phyloP scores from a whole-genome alignment of 2,113 vertebrate genomes.

The Emydocephalus ijimae region DNA sequence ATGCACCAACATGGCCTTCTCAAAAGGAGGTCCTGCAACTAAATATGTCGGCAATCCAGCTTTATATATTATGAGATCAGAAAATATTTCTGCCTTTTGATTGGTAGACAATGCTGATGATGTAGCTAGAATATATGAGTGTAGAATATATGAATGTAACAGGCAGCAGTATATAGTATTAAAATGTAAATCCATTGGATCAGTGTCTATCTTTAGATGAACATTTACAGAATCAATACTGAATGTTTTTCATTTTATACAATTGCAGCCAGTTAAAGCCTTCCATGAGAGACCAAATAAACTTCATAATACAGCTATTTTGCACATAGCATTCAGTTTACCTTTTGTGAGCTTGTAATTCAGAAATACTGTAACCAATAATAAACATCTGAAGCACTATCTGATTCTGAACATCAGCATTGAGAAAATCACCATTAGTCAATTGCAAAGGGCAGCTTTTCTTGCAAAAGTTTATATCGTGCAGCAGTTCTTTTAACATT shows the following conservation, averaged over 20 bases:
- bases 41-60: not conserved
- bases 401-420: not conserved
- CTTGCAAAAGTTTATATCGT: not conserved
- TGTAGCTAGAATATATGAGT: not conserved
- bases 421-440: not conserved
- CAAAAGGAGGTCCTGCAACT: not conserved
- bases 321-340: not conserved
- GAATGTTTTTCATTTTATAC: not conserved
- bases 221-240: not conserved
- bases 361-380: not conserved
- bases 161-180: not conserved
- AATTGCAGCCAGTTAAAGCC: not conserved
- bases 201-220: not conserved
- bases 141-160: not conserved
- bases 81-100: not conserved
- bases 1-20: not conserved
- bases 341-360: not conserved
- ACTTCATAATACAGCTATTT: not conserved
- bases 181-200: not conserved
- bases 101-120: not conserved
- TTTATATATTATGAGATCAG: not conserved
- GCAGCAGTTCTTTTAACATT: not conserved
- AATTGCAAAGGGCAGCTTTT: not conserved
- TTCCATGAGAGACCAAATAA: not conserved
- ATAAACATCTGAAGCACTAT: not conserved